A percentile compares a stretch with the other conserved stretches of the same genome.
phyloP scores from a whole-genome alignment of 1,140 invertebrate species.

The Zaprionus kolodkinae region DNA sequence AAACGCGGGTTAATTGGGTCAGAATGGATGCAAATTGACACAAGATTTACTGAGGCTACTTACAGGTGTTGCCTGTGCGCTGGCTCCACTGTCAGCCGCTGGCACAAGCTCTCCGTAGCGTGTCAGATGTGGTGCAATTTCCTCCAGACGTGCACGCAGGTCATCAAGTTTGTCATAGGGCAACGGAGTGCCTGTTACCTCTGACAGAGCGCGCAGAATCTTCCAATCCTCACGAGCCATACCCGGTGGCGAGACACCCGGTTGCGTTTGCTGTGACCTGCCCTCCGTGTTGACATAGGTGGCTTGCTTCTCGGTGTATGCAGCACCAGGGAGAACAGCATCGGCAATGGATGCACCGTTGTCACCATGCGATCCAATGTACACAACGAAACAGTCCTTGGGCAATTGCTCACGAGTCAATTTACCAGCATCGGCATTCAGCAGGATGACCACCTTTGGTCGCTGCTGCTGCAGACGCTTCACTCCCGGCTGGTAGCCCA shows the following conservation, averaged over 20 bases:
- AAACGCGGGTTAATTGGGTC: not conserved
- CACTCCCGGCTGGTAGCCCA: slow-evolving; percentile 95
- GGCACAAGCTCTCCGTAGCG: slow-evolving; percentile 93
- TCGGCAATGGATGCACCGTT: slow-evolving; percentile 96
- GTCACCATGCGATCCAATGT: slow-evolving; percentile 99
- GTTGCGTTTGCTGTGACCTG: slow-evolving; percentile 95
- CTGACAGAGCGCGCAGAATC: slow-evolving; percentile 91
- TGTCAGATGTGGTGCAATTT: slow-evolving; percentile 95
- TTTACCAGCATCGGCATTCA: slow-evolving; percentile 96
- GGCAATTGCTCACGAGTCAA: slow-evolving; percentile 92
- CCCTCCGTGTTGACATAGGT: slow-evolving; percentile 99
- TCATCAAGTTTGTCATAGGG: slow-evolving; percentile 96
- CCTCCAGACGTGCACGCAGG: slow-evolving; percentile 91
- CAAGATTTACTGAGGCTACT: slow-evolving; percentile 39
- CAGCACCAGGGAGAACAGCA: slow-evolving; percentile 97
- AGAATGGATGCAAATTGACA: no score
- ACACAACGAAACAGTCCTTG: slow-evolving; percentile 94
- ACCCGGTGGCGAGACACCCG: slow-evolving; percentile 97
- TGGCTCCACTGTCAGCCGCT: slow-evolving; percentile 93
- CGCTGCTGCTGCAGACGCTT: slow-evolving; percentile 88
- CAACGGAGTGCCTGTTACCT: slow-evolving; percentile 91
- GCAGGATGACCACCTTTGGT: slow-evolving; percentile 94
- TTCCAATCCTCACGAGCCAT: slow-evolving; percentile 99
- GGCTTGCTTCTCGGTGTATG: slow-evolving; percentile 98
- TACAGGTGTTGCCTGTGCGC: slow-evolving; percentile 88